These are phyloP conservation scores for Cloeon dipterum DNA, from an alignment of 2,888 invertebrate genomes.

Conservation along the genomic window DNA sequence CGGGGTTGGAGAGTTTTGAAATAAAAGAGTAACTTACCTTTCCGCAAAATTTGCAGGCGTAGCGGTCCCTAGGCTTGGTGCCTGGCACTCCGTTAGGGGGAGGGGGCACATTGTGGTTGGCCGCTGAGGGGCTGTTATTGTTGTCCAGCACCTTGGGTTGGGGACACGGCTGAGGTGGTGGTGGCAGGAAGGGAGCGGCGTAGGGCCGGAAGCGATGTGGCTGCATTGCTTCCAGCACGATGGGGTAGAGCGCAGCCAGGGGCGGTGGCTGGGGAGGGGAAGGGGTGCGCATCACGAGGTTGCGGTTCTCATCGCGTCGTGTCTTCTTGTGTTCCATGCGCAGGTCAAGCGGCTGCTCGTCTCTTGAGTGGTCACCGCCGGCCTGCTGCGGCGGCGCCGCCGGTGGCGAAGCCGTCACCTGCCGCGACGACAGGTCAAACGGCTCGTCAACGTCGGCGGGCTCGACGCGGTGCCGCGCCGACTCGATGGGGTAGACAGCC, in stretches of 20 bases:
- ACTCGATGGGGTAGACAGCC: conserved; percentile 33
- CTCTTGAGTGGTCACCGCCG: conserved; percentile 17
- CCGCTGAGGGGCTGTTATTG: neutral
- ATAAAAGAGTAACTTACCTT: too few species aligned
- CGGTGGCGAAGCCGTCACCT: conserved; percentile 20
- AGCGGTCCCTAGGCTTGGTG: conserved; percentile 49
- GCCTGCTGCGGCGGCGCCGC: conserved; percentile 28
- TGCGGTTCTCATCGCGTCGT: conserved; percentile 55
- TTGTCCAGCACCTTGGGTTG: neutral
- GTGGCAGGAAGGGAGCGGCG: conserved; percentile 19
- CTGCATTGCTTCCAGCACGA: conserved; percentile 45
- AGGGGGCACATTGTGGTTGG: neutral
- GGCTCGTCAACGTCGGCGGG: conserved; percentile 30
- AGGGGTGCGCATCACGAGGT: conserved; percentile 30
- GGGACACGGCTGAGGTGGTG: conserved; percentile 12
- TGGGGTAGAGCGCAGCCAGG: conserved; percentile 47
- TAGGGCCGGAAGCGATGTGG: conserved; percentile 14
- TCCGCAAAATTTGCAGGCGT: conserved; percentile 94
- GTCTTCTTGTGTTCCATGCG: conserved; percentile 64
- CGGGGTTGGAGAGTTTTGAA: too few species aligned
- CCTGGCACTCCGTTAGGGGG: conserved; percentile 19
- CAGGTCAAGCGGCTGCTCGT: conserved; percentile 69
- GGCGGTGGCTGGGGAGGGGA: conserved; percentile 22
- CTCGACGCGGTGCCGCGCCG: conserved; percentile 10
- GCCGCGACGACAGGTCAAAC: conserved; percentile 36